A percentile compares a stretch with the other conserved stretches of the same genome.
Conservation (phyloP, 2,888 invertebrate genomes). For the Machimus atricapillus region DNA sequence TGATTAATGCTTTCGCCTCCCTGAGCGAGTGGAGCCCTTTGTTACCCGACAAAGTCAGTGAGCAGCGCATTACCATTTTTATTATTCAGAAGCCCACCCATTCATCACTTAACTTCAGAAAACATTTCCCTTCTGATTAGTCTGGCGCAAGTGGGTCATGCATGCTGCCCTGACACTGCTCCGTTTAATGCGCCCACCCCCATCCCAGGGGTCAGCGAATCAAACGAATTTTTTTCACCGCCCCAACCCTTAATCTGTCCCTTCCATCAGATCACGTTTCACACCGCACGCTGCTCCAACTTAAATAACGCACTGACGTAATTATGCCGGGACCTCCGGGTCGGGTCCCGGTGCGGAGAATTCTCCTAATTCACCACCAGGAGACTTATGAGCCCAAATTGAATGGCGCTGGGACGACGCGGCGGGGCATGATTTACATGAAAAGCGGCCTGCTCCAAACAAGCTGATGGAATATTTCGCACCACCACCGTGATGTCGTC, state of each 20-base stretch:
- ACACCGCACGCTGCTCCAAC: neutral
- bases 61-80: neutral
- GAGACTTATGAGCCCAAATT: constrained; percentile 10
- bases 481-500: neutral
- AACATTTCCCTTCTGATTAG: neutral
- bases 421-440: neutral
- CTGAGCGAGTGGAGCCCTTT: neutral
- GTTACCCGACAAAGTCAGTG: neutral
- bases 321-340: neutral
- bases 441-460: neutral
- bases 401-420: neutral
- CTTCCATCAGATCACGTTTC: neutral
- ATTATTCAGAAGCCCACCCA: neutral
- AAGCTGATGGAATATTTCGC: neutral
- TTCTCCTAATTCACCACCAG: neutral
- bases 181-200: neutral
- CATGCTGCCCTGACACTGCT: neutral
- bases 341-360: neutral
- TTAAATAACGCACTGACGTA: constrained; percentile 8
- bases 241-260: neutral
- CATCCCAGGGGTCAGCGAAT: neutral
- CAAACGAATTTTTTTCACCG: neutral
- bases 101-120: neutral
- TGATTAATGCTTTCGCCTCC: neutral
- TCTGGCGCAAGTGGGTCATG: neutral